phyloP scores from a whole-genome alignment of 2,888 invertebrate species.

The Sphecodes monilicornis region DNA sequence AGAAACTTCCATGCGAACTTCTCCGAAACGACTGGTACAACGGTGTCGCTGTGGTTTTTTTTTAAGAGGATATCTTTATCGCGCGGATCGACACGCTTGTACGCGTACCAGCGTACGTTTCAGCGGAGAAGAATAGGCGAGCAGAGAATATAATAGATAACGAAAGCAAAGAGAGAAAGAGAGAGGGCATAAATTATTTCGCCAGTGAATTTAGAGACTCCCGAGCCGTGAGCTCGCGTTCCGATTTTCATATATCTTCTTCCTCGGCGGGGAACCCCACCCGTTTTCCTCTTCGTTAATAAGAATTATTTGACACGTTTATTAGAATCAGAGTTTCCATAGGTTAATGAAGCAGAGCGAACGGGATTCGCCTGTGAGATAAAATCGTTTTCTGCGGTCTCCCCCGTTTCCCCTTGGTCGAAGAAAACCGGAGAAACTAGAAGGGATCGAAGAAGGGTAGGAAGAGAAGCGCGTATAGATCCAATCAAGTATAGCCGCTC shows the following conservation, averaged over 20 bases:
- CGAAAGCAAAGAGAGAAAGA: not conserved
- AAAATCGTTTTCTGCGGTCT: not conserved
- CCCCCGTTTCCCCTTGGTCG: conserved; percentile 4
- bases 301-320: not conserved
- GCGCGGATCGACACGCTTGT: not conserved
- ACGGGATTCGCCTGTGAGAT: conserved; percentile 6
- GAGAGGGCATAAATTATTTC: not conserved
- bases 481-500: conserved; percentile 82
- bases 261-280: not conserved
- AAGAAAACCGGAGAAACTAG: conserved; percentile 33
- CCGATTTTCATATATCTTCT: not conserved
- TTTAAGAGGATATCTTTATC: not conserved
- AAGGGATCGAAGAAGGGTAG: conserved; percentile 29
- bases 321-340: not conserved
- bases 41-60: not conserved
- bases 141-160: not conserved
- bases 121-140: not conserved
- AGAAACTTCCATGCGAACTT: not conserved
- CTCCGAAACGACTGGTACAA: not conserved
- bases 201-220: not conserved
- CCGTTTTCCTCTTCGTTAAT: not conserved
- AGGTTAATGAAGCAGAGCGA: conserved; percentile 33
- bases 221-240: too few species aligned
- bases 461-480: conserved; percentile 77
- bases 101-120: not conserved